Base-by-base conservation (phyloP, 2,888 invertebrate genomes). In the Cosmorhoe ocellata region DNA sequence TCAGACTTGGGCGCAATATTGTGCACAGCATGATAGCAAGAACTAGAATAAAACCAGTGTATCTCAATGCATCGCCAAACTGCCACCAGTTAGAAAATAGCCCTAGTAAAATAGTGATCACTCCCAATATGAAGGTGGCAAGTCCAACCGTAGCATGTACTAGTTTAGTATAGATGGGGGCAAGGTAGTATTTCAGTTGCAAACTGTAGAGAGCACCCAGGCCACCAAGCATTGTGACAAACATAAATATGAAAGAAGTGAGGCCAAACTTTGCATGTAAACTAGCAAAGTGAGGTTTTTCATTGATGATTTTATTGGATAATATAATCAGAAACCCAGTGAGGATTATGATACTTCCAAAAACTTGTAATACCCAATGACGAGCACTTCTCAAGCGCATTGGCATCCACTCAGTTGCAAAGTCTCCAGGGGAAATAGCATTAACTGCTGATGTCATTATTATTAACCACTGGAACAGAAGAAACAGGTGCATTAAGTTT, bases 341-440 rank as follows among this genome's bases (percentile, higher is more conserved):
- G 3, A 76, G 38, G 27, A 86, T 70, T 40, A 83, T 58, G 31
- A 68, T 71, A 52, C 80, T 76, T 38, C 73, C 75, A 13, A 79
- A 30, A 12, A 87, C 56, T 69, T 91, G 91, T 27, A 91, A 65
- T 1, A 90, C 74, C 91, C 91, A 91, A 64, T 91, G 91, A 26
- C 91, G 81, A 38, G 90, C 88, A 64, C 89, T 88, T 46, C 85
- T 71, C 27, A 89, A 67, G 36, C 88, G 71, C 63, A 90, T 83
- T 1, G 91, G 90, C 85, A 90, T 87, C 90, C 90, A 90, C 58
- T 89, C 89, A n/a, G 91, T 87, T 11, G 90, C 90, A 33, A 84
- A 66, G 58, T 91, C 91, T 12, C 90, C 90, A 3, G 90, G 89
- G 31, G 88, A 83, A 8, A 91, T 75, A 8, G 91, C 79, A 69